Base-by-base conservation (phyloP, 2,797 vertebrate genomes). In the Argentina silus region DNA sequence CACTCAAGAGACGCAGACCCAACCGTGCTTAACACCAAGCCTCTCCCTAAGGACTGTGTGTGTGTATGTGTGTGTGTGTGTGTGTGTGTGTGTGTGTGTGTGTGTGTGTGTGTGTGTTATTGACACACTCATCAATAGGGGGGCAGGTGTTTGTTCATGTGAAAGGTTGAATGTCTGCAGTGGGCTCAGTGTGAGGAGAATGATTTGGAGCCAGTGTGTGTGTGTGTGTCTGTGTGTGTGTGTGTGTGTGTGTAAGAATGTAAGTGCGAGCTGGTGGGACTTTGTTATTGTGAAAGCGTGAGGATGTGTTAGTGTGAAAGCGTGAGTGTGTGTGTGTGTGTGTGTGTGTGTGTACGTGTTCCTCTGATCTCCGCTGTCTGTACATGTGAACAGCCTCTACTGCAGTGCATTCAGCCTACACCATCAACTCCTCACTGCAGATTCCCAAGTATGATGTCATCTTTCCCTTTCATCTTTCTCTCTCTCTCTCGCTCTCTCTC, bases 401-500 rank as follows among this genome's bases (percentile, higher is more conserved):
- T 84, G 87, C 88, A 89, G 84, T 77, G 81, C 79, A 64, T 82
- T 87, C 83, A 78, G 55, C 17, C 69, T n/a, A 43, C 81, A 85
- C 79, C 55, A 87, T 82, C 81, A 84, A 83, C 68, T 15, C 85
- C 79, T 84, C 74, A 73, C 85, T 88, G 88, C 85, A 84, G 86
- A 84, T 72, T 77, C 69, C 4, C 76, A 78, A 78, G 79, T 78
- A 88, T 91, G 89, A 92, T 87, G 88, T 91, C 87, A 92, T 90
- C 81, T 77, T 62, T 83, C 64, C 59, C 78, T 85, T 90, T 83
- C 78, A 87, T 88, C 75, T 85, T 62, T 51, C 69, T 67, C 43
- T 51, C 12, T 42, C 48, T 64, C 23, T 17, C 8, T 21, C 80
- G 21, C 75, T 71, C 78, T 67, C 74, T 78, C 42, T 2, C 57